Percentiles rank a stretch among this genome's conserved stretches.
Evolutionary conservation across 1,140 invertebrate genomes (phyloP).

Genomic region (Drosophila ambigua): DNA sequence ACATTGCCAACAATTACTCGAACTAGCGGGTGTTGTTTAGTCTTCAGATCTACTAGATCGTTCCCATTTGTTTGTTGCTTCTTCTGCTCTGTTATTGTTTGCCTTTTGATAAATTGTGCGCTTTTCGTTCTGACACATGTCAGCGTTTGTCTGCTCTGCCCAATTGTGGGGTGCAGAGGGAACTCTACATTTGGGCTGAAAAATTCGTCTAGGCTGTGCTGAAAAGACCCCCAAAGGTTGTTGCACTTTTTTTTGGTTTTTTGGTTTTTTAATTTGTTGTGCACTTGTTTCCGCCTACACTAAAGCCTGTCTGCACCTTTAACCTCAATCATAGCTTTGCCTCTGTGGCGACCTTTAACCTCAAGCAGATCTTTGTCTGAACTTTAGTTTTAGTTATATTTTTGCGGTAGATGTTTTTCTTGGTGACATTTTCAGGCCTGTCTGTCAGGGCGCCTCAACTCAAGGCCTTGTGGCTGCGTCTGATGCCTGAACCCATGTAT

Average conservation of each 20-base stretch:
- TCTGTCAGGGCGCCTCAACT: conserved; percentile 19
- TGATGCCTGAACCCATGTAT: conserved; percentile 24
- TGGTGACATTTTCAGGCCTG: conserved; percentile 62
- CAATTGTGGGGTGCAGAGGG: conserved; percentile 21
- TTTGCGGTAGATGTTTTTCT: conserved; percentile 24
- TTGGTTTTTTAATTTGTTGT: conserved; percentile 8
- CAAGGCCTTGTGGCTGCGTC: conserved; percentile 28
- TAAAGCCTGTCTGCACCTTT: conserved; percentile 28
- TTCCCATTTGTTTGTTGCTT: not conserved
- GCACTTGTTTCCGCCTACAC: not conserved
- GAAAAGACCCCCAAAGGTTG: conserved; percentile 42
- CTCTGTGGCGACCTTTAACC: not conserved
- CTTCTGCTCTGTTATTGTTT: conserved; percentile 55
- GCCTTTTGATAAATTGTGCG: conserved; percentile 77
- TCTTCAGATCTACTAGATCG: not conserved
- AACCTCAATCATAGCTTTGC: conserved; percentile 35
- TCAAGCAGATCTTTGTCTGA: conserved; percentile 21
- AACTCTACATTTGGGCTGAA: conserved; percentile 20
- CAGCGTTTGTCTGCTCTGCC: conserved; percentile 67
- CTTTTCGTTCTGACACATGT: conserved; percentile 77
- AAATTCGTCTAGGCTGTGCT: conserved; percentile 37
- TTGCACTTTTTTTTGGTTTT: conserved; percentile 44
- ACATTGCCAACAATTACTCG: not conserved
- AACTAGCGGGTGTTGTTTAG: conserved; percentile 2
- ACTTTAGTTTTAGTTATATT: conserved; percentile 12